These are phyloP conservation scores for Caradrina kadenii DNA, from an alignment of 2,888 invertebrate species.

Conservation along the genomic window DNA sequence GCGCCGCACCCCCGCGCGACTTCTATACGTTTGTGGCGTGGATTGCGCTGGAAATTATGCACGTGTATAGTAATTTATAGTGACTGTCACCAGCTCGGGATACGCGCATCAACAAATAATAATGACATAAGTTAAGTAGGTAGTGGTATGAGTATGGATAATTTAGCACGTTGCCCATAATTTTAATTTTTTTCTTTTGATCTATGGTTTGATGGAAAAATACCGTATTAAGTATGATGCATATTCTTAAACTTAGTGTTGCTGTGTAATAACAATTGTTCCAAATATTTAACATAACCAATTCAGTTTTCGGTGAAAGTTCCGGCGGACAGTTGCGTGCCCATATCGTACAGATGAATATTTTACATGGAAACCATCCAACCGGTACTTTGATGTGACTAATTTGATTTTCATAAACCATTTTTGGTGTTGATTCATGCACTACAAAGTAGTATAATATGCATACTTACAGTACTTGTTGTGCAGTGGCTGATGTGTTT, in stretches of 20 bases:
- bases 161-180: constrained; percentile 1
- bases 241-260: constrained; percentile 19
- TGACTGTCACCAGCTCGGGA: constrained; percentile 12
- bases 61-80: constrained; percentile 43
- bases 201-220: constrained; percentile 14
- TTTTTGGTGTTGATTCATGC: constrained; percentile 73
- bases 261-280: not conserved
- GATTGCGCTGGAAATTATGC: constrained; percentile 90
- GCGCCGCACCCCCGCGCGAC: constrained; percentile 90
- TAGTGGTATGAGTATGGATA: constrained; percentile 25
- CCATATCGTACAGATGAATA: constrained; percentile 58
- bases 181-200: not conserved
- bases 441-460: constrained; percentile 76
- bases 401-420: constrained; percentile 34
- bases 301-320: constrained; percentile 26
- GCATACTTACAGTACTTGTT: constrained; percentile 92
- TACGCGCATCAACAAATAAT: constrained; percentile 8
- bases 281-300: constrained; percentile 1
- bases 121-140: not conserved
- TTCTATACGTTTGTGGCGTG: constrained; percentile 91
- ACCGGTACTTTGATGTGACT: constrained; percentile 46
- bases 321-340: constrained; percentile 36
- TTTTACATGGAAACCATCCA: constrained; percentile 56
- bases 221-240: constrained; percentile 9
- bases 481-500: constrained; percentile 94